Evolutionary conservation across 2,888 invertebrate species (phyloP).

Genomic region (Orthosia cruda): DNA sequence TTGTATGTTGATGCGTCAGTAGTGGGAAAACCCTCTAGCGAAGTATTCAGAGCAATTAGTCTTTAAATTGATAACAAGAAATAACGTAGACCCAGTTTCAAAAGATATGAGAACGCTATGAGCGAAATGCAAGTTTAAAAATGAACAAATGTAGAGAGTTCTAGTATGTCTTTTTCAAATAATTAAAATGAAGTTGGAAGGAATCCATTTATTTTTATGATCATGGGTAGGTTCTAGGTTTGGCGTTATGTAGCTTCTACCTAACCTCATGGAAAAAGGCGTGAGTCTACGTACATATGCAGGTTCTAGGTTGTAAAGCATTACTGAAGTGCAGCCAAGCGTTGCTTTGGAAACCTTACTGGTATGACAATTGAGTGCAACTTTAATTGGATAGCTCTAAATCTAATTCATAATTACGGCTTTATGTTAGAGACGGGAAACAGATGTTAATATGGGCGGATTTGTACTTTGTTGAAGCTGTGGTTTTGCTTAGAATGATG

Average conservation of each 20-base stretch:
- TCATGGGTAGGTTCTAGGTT: background rate
- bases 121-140: background rate
- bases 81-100: no score
- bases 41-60: no score
- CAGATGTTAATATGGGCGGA: background rate
- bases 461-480: no score
- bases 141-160: background rate
- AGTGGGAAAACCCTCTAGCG: no score
- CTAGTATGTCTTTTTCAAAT: background rate
- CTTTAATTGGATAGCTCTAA: slow-evolving; percentile 70
- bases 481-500: background rate
- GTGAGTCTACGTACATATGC: background rate
- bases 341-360: slow-evolving; percentile 66
- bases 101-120: no score
- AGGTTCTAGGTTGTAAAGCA: slow-evolving; percentile 23
- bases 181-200: background rate
- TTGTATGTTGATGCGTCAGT: no score
- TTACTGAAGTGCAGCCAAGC: slow-evolving; percentile 31
- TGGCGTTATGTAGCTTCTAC: background rate
- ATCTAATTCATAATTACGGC: slow-evolving; percentile 8
- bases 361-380: slow-evolving; percentile 52
- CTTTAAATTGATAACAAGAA: no score
- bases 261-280: background rate
- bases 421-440: background rate
- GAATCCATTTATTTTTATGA: background rate